Evolutionary conservation across 2,888 invertebrate species (phyloP).

Genomic region (Callyntrura sp.): DNA sequence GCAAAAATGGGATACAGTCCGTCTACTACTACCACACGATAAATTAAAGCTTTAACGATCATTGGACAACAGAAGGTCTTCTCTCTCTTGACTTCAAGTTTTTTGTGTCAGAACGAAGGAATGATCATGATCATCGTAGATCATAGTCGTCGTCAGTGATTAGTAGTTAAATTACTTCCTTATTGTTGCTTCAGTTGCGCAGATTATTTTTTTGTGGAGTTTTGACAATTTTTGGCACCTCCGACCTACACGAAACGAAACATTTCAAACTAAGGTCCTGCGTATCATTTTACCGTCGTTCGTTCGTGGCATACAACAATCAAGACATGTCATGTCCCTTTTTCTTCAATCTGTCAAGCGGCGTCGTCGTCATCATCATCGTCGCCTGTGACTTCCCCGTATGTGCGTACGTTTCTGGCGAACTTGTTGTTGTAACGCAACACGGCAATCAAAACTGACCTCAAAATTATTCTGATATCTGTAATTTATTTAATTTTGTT

Average conservation of each 20-base stretch:
- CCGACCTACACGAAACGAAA: neutral
- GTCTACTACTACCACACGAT: neutral
- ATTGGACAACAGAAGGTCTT: conserved; percentile 60
- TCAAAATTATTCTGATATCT: conserved; percentile 71
- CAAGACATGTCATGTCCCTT: no score
- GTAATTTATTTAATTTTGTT: conserved; percentile 75
- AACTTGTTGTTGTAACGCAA: conserved; percentile 18
- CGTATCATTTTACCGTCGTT: no score
- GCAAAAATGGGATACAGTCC: conserved; percentile 10
- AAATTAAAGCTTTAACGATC: neutral
- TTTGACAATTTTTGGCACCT: conserved; percentile 66
- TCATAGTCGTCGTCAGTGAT: conserved; percentile 49
- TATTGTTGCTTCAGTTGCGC: conserved; percentile 44
- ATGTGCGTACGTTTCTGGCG: neutral
- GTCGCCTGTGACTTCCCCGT: no score
- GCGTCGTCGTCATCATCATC: neutral
- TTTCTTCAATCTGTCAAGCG: conserved; percentile 52
- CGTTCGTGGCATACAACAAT: no score
- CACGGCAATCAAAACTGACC: conserved; percentile 64
- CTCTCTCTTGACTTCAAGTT: conserved; percentile 58
- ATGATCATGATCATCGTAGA: conserved; percentile 67
- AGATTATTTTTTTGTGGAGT: neutral
- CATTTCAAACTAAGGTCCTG: no score
- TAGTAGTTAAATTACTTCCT: conserved; percentile 71
- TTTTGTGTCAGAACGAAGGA: conserved; percentile 63